Base-by-base conservation (phyloP, 2,888 invertebrate genomes). In the Pharmacophagus antenor region DNA sequence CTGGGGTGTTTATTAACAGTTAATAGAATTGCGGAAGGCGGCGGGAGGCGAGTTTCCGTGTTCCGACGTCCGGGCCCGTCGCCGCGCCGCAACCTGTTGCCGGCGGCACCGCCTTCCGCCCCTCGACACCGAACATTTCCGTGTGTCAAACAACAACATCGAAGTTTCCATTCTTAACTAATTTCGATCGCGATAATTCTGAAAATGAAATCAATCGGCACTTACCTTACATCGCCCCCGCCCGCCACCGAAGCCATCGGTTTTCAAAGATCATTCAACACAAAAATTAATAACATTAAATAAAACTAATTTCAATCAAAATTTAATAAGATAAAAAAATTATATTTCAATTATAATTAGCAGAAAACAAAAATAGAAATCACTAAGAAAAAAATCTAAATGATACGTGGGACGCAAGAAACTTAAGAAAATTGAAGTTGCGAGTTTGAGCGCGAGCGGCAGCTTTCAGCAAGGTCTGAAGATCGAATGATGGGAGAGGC, bases 101-200 rank as follows among this genome's bases (percentile, higher is more conserved):
- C 84, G 84, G 62, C 83, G 87, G 88, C 75, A 82, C 82, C 89
- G 89, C 89, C 89, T 89, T 88, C 85, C 89, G 89, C 89, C 88
- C 88, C 83, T 87, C 82, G 74, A 67, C 71, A 69, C 70, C 47
- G 62, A 56, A 58, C 61, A 62, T 68, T 67, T 66, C 65, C 64
- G 65, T 8, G 47, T 48, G 47, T 61, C 62, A 37, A 48, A 12
- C 44, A 25, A 12, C 41, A 20, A 23, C 25, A 47, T 46, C 53
- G 56, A 63, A 62, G 17, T 58, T 44, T 52, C 42, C 41, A 27
- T 49, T 48, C 31, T 44, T 54, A 42, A 51, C 18, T 37, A 20
- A 37, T 15, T 27, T 12, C 18, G 46, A 37, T 47, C 21, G 7
- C 46, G 50, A 64, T 59, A 41, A 46, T 56, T 44, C 65, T 64